These are phyloP conservation scores for Caenorhabditis imperialis DNA, from an alignment of 2,888 invertebrate genomes.

Conservation along the genomic window DNA sequence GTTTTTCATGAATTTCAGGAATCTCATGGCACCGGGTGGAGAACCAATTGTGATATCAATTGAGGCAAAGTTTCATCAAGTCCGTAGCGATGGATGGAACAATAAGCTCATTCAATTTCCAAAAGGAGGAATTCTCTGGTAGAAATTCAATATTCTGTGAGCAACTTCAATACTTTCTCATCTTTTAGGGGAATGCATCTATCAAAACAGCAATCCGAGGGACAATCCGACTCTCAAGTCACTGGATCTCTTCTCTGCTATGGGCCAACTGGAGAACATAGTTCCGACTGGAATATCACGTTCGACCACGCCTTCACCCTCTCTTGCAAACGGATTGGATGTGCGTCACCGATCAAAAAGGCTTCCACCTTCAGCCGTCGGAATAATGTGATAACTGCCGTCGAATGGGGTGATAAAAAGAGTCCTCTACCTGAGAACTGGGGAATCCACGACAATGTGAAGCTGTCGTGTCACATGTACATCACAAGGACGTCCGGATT, in stretches of 20 bases:
- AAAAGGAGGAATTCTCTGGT: conserved; percentile 31
- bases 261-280: conserved; percentile 11
- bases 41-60: conserved; percentile 17
- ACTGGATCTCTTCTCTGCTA: conserved; percentile 16
- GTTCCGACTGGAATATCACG: conserved; percentile 6
- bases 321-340: not conserved
- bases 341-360: conserved; percentile 4
- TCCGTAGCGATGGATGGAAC: not conserved
- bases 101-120: conserved; percentile 30
- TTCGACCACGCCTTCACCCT: conserved; percentile 30
- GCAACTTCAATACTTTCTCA: no score
- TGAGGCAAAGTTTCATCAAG: conserved; percentile 19
- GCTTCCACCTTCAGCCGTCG: not conserved
- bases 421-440: conserved; percentile 6
- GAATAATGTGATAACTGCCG: conserved; percentile 1
- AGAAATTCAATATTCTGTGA: no score
- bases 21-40: not conserved
- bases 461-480: conserved; percentile 21
- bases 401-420: conserved; percentile 17
- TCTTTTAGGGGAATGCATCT: conserved; percentile 28
- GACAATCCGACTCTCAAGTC: not conserved
- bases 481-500: conserved; percentile 17
- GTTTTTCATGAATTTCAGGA: no score
- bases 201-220: not conserved
- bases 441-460: conserved; percentile 12